Conservation (phyloP, 2,888 invertebrate species). For the Leucoma salicis region DNA sequence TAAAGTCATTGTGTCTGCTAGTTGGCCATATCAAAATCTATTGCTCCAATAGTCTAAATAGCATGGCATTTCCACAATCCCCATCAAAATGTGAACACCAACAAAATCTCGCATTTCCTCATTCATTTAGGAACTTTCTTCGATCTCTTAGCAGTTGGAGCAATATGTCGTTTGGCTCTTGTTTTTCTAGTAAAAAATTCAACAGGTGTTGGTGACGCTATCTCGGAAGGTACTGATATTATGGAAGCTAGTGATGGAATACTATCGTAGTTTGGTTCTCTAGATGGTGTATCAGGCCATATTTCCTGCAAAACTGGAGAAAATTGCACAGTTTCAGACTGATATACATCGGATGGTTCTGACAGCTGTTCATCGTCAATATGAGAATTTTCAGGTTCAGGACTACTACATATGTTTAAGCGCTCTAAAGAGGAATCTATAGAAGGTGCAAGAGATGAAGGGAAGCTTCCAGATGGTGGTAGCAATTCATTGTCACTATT, state of each 20-base stretch:
- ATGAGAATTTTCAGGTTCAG: background rate
- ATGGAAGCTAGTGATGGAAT: constrained; percentile 20
- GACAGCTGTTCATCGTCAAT: background rate
- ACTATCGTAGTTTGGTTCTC: constrained; percentile 19
- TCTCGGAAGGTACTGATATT: constrained; percentile 1
- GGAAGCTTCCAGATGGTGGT: constrained; percentile 1
- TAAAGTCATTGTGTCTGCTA: constrained; percentile 35
- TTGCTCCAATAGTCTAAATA: constrained; percentile 30
- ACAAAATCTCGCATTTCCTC: constrained; percentile 32
- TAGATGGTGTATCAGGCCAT: constrained; percentile 12
- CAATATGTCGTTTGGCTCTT: constrained; percentile 16
- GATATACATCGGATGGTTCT: background rate
- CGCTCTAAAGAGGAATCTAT: constrained; percentile 21
- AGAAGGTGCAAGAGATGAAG: constrained; percentile 7
- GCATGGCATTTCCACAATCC: constrained; percentile 28
- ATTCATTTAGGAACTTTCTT: constrained; percentile 23
- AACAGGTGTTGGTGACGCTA: constrained; percentile 9
- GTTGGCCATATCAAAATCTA: constrained; percentile 15
- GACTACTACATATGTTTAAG: constrained; percentile 12
- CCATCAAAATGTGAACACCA: constrained; percentile 35
- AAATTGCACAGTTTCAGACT: constrained; percentile 10
- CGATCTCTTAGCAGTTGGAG: constrained; percentile 17
- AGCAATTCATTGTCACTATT: constrained; percentile 13
- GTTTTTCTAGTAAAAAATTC: constrained; percentile 16
- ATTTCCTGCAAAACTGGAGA: constrained; percentile 21